Evolutionary conservation across 1,140 invertebrate species (phyloP), one percentile per base, ranked within the genome.

Genomic region (Gyrodactylus bullatarudis): DNA sequence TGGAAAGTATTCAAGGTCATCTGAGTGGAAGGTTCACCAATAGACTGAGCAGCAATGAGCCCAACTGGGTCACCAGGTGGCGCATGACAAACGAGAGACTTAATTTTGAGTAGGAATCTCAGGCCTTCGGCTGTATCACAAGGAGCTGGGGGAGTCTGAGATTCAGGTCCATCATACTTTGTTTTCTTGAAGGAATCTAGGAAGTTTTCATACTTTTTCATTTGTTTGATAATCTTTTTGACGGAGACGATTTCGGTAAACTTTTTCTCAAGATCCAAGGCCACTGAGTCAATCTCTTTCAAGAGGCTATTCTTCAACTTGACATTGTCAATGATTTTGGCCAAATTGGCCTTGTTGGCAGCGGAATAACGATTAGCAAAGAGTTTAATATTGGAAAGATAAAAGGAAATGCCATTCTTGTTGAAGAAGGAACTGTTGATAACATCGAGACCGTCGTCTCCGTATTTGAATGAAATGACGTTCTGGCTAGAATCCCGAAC

Each of bases 1-100:
- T 99, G 95, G 81, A 99, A 99, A 27, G 95, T 99, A 78, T 99
- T 99, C 75, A 99, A 80, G 76, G 95, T 99, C 94, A 99, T 98
- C 83, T 99, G 94, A 74, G 95, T 99, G 1, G 92, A 96, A 0
- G 94, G 94, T 82, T 99, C 95, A 74, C 93, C 93, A 76, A 98
- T 88, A 8, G 91, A 95, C 83, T 87, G 86, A 23, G 93, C 93
- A 22, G 93, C 93, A 73, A 97, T 80, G 23, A 97, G 79, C 24
- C 95, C 95, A 20, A 99, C 94, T 19, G 91, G 87, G 81, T 99
- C 95, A 0, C 95, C 95, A 0, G 93, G 89, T 21, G 86, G 84
- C 69, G 86, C 87, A 75, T 89, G 78, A 0, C 22, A 1, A 23
- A 22, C 2, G 1, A 34, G 1, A 8, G 1, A 73, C 26, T 73